Evolutionary conservation across 2,888 invertebrate genomes (phyloP).

Genomic region (Acrocyrtus sp.): DNA sequence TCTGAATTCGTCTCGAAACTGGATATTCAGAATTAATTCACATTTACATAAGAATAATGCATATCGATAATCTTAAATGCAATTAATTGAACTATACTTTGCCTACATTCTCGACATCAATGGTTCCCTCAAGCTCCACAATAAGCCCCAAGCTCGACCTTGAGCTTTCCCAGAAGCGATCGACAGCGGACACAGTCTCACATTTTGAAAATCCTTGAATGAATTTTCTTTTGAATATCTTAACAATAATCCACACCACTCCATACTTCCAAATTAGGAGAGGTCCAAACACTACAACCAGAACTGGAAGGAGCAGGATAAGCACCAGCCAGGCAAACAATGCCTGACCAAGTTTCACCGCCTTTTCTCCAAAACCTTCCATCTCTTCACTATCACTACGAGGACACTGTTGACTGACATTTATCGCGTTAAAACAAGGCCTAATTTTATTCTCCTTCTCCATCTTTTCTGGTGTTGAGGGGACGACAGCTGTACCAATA

Average conservation of each 20-base stretch:
- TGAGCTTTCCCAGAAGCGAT: conserved; percentile 48
- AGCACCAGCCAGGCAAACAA: conserved; percentile 42
- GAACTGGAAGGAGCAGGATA: conserved; percentile 35
- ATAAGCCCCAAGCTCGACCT: conserved; percentile 44
- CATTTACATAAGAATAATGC: not conserved
- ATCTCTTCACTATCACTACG: too few relatives aligned
- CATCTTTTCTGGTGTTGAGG: too few relatives aligned
- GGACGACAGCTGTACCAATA: too few relatives aligned
- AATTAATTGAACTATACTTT: not conserved
- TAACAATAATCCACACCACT: conserved; percentile 45
- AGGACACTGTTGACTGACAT: too few relatives aligned
- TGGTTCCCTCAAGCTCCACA: conserved; percentile 46
- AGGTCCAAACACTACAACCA: conserved; percentile 27
- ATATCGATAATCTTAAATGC: not conserved
- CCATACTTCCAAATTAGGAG: conserved; percentile 50
- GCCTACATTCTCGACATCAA: conserved; percentile 49
- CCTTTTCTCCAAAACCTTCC: conserved; percentile 27
- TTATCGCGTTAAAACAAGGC: too few relatives aligned
- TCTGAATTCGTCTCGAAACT: conserved; percentile 50
- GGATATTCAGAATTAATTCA: conserved; percentile 7
- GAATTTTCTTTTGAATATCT: conserved; percentile 52
- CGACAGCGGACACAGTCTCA: conserved; percentile 43
- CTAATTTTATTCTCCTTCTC: too few relatives aligned
- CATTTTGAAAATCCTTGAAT: conserved; percentile 22
- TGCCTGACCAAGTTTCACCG: conserved; percentile 24